Conservation (phyloP, 1,140 invertebrate species). For the Lethrus apterus region DNA sequence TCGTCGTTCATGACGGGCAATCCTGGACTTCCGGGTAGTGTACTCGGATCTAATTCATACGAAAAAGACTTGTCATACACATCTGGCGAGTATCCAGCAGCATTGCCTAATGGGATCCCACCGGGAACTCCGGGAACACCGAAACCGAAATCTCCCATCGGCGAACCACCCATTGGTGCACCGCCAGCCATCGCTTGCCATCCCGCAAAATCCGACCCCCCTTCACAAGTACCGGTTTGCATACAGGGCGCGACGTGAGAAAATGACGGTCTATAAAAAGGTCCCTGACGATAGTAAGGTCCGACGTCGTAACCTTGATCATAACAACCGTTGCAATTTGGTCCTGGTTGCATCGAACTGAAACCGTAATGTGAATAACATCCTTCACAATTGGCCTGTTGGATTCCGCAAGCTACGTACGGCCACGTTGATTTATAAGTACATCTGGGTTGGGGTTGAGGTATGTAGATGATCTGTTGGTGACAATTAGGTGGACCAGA, state of each 20-base stretch:
- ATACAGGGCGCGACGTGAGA: conserved; percentile 22
- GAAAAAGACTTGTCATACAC: too few relatives aligned
- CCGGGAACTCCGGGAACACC: too few relatives aligned
- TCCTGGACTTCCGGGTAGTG: too few relatives aligned
- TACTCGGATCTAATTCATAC: too few relatives aligned
- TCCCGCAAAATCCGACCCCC: too few relatives aligned
- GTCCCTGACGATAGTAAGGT: conserved; percentile 28
- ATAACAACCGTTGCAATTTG: conserved; percentile 26
- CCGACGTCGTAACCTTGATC: conserved; percentile 28
- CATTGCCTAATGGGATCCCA: too few relatives aligned
- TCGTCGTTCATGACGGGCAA: too few relatives aligned
- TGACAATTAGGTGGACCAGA: conserved; percentile 23
- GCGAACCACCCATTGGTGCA: too few relatives aligned
- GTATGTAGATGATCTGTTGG: conserved; percentile 34
- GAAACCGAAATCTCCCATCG: too few relatives aligned
- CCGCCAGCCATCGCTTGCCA: too few relatives aligned
- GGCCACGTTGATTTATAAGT: conserved; percentile 34
- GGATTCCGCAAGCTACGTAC: conserved; percentile 31
- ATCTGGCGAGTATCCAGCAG: too few relatives aligned
- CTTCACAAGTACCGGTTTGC: conserved; percentile 16
- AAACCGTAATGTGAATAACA: conserved; percentile 30
- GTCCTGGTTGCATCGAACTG: not conserved
- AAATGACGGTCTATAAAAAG: conserved; percentile 25
- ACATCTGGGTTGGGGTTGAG: conserved; percentile 36
- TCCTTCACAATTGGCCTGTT: conserved; percentile 27